A percentile compares a stretch with the other conserved stretches of the same genome.
Evolutionary conservation across 2,888 invertebrate genomes (phyloP).

Genomic region (Drosophila melanocephala): DNA sequence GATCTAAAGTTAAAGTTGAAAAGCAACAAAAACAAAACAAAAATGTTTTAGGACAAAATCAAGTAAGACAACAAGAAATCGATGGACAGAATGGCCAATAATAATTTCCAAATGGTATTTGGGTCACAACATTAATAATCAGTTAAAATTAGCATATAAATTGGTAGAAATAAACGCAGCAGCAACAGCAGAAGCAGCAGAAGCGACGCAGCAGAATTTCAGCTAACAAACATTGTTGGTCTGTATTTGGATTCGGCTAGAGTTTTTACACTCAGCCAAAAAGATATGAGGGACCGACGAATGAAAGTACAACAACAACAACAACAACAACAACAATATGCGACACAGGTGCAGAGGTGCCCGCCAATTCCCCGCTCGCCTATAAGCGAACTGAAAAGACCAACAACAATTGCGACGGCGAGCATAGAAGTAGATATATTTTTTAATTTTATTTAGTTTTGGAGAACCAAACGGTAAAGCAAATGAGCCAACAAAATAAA

Average conservation of each 20-base stretch:
- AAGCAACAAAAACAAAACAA: conserved; percentile 15
- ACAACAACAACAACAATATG: conserved; percentile 15
- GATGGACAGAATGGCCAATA: conserved; percentile 75
- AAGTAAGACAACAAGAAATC: conserved; percentile 41
- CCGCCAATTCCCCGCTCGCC: conserved; percentile 38
- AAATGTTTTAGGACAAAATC: conserved; percentile 20
- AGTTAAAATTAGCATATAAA: conserved; percentile 81
- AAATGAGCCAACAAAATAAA: conserved; percentile 59
- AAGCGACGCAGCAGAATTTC: conserved; percentile 29
- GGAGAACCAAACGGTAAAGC: conserved; percentile 76
- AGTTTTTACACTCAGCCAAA: conserved; percentile 25
- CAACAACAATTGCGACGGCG: conserved; percentile 31
- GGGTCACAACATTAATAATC: conserved; percentile 84
- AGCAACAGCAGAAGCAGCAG: neutral
- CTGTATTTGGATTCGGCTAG: conserved; percentile 44
- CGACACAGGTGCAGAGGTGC: conserved; percentile 50
- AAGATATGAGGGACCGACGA: conserved; percentile 45
- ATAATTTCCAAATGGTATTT: conserved; percentile 83
- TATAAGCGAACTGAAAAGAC: conserved; percentile 4
- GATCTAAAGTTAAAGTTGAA: conserved; percentile 24
- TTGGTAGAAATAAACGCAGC: conserved; percentile 64
- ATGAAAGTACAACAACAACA: conserved; percentile 50
- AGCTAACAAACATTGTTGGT: conserved; percentile 14
- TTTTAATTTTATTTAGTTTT: conserved; percentile 2
- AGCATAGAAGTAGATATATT: conserved; percentile 29